Conservation (phyloP, 2,113 vertebrate genomes). For the Myotis davidii region DNA sequence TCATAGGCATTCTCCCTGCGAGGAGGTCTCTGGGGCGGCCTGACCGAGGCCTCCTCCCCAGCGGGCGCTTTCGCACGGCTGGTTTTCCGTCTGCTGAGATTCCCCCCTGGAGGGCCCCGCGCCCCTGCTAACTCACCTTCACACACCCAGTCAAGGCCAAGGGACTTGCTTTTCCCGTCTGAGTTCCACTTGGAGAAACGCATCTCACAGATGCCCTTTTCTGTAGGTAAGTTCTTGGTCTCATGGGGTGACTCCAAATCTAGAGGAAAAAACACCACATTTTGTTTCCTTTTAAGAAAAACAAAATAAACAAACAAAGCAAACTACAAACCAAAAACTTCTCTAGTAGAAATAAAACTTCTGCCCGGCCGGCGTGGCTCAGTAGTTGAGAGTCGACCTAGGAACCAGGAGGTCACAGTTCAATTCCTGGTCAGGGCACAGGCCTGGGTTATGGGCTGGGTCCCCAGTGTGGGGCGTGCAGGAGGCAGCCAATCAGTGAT, state of each 20-base stretch:
- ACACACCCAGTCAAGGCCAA: neutral
- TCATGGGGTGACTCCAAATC: slow-evolving; percentile 36
- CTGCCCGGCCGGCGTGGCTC: too few species aligned
- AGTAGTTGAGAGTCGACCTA: too few species aligned
- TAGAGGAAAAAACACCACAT: neutral
- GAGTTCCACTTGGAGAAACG: neutral
- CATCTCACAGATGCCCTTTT: neutral
- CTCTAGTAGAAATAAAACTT: neutral
- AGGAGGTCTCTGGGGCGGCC: neutral
- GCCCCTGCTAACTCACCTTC: neutral
- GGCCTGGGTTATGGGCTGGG: too few species aligned
- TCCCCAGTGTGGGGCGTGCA: too few species aligned
- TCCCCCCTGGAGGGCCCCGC: neutral
- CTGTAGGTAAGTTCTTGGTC: neutral
- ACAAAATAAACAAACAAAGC: neutral
- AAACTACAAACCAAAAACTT: neutral
- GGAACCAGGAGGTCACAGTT: too few species aligned
- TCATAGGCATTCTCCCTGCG: slow-evolving; percentile 60
- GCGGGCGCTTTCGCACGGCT: neutral
- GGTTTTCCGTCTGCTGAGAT: neutral
- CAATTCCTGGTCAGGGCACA: too few species aligned
- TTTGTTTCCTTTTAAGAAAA: slow-evolving; percentile 34
- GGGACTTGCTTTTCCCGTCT: neutral
- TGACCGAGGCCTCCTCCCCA: neutral
- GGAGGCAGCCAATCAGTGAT: too few species aligned